Evolutionary conservation across 1,140 invertebrate species (phyloP).

Genomic region (Ceratosolen fusciceps): DNA sequence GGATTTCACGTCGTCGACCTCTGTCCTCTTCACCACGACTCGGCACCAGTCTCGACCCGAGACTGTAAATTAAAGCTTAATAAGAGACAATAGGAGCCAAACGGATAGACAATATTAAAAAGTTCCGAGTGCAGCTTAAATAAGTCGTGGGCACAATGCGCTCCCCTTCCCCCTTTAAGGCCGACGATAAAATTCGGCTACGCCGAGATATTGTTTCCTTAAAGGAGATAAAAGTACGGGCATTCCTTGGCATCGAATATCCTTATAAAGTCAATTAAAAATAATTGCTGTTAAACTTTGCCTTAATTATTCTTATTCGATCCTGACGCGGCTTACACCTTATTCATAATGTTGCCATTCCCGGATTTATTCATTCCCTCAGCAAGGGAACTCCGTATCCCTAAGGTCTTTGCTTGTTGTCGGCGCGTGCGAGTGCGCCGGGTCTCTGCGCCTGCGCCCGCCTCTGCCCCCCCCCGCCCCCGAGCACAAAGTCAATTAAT

Average conservation of each 20-base stretch:
- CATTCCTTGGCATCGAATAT: neutral
- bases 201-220: slow-evolving; percentile 11
- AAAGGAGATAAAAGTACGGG: neutral
- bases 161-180: too few relatives aligned
- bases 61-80: slow-evolving; percentile 35
- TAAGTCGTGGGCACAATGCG: neutral
- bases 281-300: neutral
- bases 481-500: too few relatives aligned
- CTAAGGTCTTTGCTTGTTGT: too few relatives aligned
- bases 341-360: too few relatives aligned
- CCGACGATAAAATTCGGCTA: neutral
- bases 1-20: neutral
- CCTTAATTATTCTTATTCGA: too few relatives aligned
- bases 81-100: slow-evolving; percentile 18
- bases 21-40: neutral
- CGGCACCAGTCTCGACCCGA: neutral
- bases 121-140: neutral
- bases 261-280: neutral
- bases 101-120: slow-evolving; percentile 24
- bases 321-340: too few relatives aligned
- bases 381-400: too few relatives aligned
- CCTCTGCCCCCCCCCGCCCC: neutral
- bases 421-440: neutral
- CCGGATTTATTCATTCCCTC: too few relatives aligned
- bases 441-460: neutral